A percentile compares a stretch with the other conserved stretches of the same genome.
These are phyloP conservation scores for Podarcis cretensis DNA, from an alignment of 2,113 vertebrate species.

Conservation along the genomic window DNA sequence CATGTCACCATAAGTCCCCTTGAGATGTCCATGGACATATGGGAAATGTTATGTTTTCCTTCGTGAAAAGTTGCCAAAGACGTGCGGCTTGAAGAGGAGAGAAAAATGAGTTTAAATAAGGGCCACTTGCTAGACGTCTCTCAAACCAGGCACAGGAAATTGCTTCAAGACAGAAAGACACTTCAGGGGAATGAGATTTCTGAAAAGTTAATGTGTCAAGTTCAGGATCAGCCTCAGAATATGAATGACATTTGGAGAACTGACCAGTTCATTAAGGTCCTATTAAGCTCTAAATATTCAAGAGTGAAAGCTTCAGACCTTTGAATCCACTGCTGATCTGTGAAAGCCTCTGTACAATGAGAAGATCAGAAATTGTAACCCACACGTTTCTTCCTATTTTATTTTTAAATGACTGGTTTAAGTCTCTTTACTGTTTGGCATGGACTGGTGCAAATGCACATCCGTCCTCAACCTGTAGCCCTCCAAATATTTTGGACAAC, in stretches of 20 bases:
- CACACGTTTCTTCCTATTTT: no score
- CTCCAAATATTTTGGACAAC: no score
- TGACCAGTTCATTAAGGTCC: neutral
- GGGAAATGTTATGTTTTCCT: conserved; percentile 96
- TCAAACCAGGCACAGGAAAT: neutral
- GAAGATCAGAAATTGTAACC: neutral
- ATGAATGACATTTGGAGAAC: neutral
- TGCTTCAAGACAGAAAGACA: conserved; percentile 34
- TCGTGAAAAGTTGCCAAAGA: conserved; percentile 96
- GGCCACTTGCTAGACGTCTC: neutral
- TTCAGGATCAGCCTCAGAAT: neutral
- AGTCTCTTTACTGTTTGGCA: neutral
- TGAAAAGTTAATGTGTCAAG: conserved; percentile 16
- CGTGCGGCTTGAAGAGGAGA: conserved; percentile 79
- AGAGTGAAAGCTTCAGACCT: neutral
- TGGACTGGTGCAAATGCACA: neutral
- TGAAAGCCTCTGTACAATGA: neutral
- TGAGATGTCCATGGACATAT: conserved; percentile 95
- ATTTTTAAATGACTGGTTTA: neutral
- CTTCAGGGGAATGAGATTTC: conserved; percentile 33
- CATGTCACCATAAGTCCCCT: conserved; percentile 97
- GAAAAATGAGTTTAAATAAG: conserved; percentile 25
- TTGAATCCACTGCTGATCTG: neutral
- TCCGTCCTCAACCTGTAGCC: no score
- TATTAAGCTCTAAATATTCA: neutral